Base-by-base conservation (phyloP, 2,797 vertebrate species). In the Argentina silus region DNA sequence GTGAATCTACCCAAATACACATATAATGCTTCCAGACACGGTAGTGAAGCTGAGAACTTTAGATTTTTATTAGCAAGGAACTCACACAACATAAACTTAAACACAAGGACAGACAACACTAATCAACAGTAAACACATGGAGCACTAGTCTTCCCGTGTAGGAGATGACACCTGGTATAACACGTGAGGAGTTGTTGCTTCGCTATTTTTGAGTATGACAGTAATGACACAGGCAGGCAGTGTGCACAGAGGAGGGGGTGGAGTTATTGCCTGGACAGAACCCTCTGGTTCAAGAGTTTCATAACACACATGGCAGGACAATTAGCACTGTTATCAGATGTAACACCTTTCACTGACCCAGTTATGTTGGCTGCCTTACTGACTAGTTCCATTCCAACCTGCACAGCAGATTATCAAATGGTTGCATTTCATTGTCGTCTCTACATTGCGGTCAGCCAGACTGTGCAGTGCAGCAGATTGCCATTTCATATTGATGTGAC, bases 141-240 rank as follows among this genome's bases (percentile, higher is more conserved):
- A 51, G 53, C 14, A 19, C 50, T 60, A 43, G 10, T 61, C 17
- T 42, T 14, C 27, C 17, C 21, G 17, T 50, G 57, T 78, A 17
- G n/a, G 44, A 43, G 43, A 23, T 65, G 21, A 59, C 53, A 48
- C 27, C 60, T 55, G 27, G n/a, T 63, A 8, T 47, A 50, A 60
- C 66, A 60, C 42, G 55, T 67, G 65, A 23, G 6, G 19, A 15
- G 50, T 65, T 70, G 57, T 60, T 70, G 23, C 21, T 55, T 42
- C 55, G 48, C 73, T 55, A 74, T 74, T 74, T 74, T 69, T 43
- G 48, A 76, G 43, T 21, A 51, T 63, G 23, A 63, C 59, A 69
- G 27, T 27, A 61, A 12, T n/a, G 21, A 53, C 15, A 21, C 10
- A 57, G 42, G 51, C 9, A 47, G 50, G 1, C 53, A n/a, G 14